These are phyloP conservation scores for Leptobrachium leishanense DNA, from an alignment of 2,113 vertebrate genomes.

Conservation along the genomic window DNA sequence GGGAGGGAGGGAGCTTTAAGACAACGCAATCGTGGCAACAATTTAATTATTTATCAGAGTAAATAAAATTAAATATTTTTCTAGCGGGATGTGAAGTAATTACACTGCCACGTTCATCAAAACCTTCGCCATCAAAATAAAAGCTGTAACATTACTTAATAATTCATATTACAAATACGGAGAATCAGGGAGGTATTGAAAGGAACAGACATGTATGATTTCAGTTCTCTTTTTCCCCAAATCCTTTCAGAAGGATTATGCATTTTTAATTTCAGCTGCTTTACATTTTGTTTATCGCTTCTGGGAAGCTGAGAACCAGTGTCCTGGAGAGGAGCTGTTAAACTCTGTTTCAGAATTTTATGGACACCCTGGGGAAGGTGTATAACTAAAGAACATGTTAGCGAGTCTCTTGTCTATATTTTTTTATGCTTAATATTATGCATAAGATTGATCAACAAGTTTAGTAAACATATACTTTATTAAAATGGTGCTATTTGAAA, in stretches of 20 bases:
- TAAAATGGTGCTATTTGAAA: too few species aligned
- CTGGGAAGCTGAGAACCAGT: not conserved
- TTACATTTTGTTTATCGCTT: constrained; percentile 49
- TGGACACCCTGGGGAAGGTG: not conserved
- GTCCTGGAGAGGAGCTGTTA: not conserved
- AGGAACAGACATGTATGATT: constrained; percentile 80
- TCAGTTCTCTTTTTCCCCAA: constrained; percentile 74
- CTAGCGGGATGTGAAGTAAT: constrained; percentile 80
- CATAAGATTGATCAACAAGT: too few species aligned
- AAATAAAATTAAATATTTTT: constrained; percentile 87
- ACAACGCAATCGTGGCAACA: constrained; percentile 61
- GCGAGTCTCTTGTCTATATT: too few species aligned
- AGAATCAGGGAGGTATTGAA: constrained; percentile 77
- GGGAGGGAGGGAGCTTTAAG: constrained; percentile 65
- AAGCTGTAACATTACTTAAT: constrained; percentile 79
- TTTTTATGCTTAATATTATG: too few species aligned
- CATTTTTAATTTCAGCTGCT: constrained; percentile 78
- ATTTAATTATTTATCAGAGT: constrained; percentile 82
- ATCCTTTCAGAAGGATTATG: constrained; percentile 72
- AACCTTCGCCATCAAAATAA: constrained; percentile 82
- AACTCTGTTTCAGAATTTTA: not conserved
- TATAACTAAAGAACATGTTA: not conserved
- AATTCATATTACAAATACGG: constrained; percentile 81
- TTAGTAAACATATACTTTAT: too few species aligned
- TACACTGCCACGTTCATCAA: constrained; percentile 84